phyloP scores from a whole-genome alignment of 2,113 vertebrate species.

The Plestiodon gilberti region DNA sequence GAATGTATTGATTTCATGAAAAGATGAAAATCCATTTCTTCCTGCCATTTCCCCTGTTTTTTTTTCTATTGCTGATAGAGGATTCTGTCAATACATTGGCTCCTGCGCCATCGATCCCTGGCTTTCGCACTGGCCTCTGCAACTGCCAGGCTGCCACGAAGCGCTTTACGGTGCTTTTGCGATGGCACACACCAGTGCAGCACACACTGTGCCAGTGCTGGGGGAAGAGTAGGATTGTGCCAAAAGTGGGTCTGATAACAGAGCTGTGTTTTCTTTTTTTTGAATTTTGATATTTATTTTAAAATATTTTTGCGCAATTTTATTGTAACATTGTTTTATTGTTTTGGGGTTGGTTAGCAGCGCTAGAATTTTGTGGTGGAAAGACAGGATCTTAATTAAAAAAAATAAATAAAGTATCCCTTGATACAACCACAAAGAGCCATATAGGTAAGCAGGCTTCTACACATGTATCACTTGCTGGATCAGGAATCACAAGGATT shows the following conservation, averaged over 20 bases:
- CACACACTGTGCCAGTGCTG: no score
- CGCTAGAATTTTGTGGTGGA: neutral
- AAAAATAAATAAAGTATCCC: neutral
- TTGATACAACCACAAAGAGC: no score
- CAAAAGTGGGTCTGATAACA: no score
- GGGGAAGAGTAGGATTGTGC: no score
- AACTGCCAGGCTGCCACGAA: no score
- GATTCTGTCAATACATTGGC: neutral
- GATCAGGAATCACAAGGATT: neutral
- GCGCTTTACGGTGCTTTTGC: no score
- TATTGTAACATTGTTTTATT: neutral
- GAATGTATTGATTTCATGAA: slow-evolving; percentile 35
- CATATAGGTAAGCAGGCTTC: no score
- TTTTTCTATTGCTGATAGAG: neutral
- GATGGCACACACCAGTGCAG: no score
- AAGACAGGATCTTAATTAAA: neutral
- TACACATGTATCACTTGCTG: neutral
- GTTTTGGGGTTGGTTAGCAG: neutral
- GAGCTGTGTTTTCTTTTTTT: neutral
- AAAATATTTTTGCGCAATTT: neutral
- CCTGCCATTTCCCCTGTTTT: slow-evolving; percentile 36
- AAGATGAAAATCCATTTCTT: slow-evolving; percentile 32
- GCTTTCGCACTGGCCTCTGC: no score
- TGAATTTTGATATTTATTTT: neutral
- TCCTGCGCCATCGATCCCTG: no score